Evolutionary conservation across 2,113 vertebrate genomes (phyloP), one percentile per base, ranked within the genome.

Genomic region (Seriola dumerili): DNA sequence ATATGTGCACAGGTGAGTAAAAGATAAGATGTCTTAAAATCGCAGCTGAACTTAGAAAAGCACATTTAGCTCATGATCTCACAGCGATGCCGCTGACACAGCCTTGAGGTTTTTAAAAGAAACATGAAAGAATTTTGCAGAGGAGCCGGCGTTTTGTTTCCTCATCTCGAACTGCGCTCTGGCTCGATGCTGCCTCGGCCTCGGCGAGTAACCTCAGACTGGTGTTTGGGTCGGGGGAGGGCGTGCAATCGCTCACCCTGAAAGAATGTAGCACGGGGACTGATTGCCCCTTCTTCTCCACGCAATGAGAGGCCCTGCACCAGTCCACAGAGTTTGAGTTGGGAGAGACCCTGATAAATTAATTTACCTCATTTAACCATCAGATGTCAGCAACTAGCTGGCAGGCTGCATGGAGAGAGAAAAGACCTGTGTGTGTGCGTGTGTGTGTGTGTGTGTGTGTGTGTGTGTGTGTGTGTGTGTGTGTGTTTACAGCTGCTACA

Each of bases 381-480:
- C 90, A 93, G 89, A 91, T 93, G 90, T 93, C 94, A 93, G 90
- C 77, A 86, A 89, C 78, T 88, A 86, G 87, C 89, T 88, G 67
- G 75, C 46, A 32, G 68, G 71, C 61, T 78, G 73, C 21, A 62
- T 5, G 13, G 29, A 75, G 25, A 72, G 62, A 72, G 61, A 44
- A 54, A 61, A 48, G 55, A 7, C 42, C 25, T 46, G 19, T 57
- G 25, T 48, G 57, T 25, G 25, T 25, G 25, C 54, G 19, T 57
- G 25, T 48, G 57, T 46, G 19, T 57, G 25, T 48, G 57, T 25
- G 25, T 25, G 25, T 25, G 25, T 25, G 38, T 44, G 46, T 68
- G 68, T 63, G 38, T 17, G 7, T 73, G 42, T 50, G 36, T 44
- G 48, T 42, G 16, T 63, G 19, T 64, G 19, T 64, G 34, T 40